Conservation (phyloP, 2,113 vertebrate species). For the Xerus inauris region DNA sequence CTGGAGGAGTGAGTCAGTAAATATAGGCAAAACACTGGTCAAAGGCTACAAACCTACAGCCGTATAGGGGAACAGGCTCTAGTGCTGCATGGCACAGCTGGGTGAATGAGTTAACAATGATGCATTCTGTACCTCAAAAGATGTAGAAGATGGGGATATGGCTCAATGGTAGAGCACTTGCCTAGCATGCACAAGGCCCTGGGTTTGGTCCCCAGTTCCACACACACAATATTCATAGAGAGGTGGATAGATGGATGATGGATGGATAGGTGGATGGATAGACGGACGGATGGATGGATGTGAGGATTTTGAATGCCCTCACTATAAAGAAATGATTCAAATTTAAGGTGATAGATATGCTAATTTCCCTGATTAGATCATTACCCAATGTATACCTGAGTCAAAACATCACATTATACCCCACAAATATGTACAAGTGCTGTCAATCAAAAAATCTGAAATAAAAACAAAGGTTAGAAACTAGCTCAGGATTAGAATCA, state of each 20-base stretch:
- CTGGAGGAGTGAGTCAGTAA: neutral
- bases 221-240: too few species aligned
- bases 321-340: neutral
- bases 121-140: neutral
- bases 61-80: neutral
- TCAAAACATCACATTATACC: neutral
- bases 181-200: too few species aligned
- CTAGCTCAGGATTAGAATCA: neutral
- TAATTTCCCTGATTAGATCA: neutral
- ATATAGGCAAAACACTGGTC: neutral
- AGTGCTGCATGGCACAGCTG: neutral
- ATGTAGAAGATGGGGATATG: neutral
- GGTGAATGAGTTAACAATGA: neutral
- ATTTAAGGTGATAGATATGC: neutral
- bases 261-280: too few species aligned
- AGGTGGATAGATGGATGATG: too few species aligned
- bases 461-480: neutral
- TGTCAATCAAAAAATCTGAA: neutral
- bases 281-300: too few species aligned
- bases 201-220: too few species aligned
- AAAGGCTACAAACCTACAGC: neutral
- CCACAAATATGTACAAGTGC: neutral
- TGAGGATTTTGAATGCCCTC: neutral
- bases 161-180: too few species aligned
- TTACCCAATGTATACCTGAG: neutral